Base-by-base conservation (phyloP, 2,888 invertebrate species). In the Didymodactylos carnosus region DNA sequence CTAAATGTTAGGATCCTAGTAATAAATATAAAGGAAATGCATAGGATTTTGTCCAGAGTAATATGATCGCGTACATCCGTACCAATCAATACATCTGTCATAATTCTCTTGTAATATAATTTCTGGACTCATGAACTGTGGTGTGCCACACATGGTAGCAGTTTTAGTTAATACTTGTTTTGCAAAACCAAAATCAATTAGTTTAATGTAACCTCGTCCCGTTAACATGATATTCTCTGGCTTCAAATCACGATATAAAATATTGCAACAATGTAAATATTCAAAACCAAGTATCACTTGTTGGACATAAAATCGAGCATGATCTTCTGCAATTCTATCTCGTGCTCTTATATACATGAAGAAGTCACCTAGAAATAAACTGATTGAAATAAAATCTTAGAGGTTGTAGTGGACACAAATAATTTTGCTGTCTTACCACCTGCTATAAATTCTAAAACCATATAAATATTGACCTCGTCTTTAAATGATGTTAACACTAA, bases 141-240 rank as follows among this genome's bases (percentile, higher is more conserved):
- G 73, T 39, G 70, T 73, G 23, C 70, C 73, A 40, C 73, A 73
- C 51, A 73, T 70, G 29, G 73, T 73, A 14, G 27, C 39, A 23
- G 70, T 70, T 39, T 16, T 19, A 11, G 16, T 40, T 25, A n/a
- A 16, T 51, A 69, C 70, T 49, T 43, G 39, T 70, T 73, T 73
- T 23, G 73, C 49, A 70, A 73, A 73, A 41, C 70, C 70, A 73
- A 70, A 70, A 40, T 73, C 70, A 29, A 70, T 70, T 19, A 73
- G 35, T 70, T 73, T 73, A 27, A 73, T 27, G 39, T 73, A 77
- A 83, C 84, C 85, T 78, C 90, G 89, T 77, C 90, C 88, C 85
- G 97, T 95, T 78, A 98, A 86, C 72, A 98, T 86, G 78, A 98
- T 93, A 87, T 98, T 98, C 86, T 98, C 98, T 76, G 97, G 97